Conservation (phyloP, 2,797 vertebrate genomes). For the Microchirus variegatus region DNA sequence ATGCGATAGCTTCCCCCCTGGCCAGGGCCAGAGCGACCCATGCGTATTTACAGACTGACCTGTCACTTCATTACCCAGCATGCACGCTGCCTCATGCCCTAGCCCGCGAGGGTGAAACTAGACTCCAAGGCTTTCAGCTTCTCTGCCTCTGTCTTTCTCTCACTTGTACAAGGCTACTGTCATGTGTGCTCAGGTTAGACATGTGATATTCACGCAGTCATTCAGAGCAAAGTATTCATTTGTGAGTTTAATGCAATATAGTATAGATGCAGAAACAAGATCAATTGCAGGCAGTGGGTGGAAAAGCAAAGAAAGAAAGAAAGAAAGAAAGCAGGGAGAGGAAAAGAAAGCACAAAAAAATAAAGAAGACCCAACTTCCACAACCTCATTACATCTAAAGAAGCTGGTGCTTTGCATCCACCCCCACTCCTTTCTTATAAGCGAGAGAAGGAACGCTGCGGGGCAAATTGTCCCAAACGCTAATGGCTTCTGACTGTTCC, state of each 20-base stretch:
- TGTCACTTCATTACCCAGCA: conserved; percentile 98
- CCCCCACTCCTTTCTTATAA: conserved; percentile 87
- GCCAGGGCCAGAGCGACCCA: conserved; percentile 89
- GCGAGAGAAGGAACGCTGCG: conserved; percentile 94
- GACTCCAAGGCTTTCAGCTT: conserved; percentile 72
- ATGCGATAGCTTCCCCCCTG: conserved; percentile 91
- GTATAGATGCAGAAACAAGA: conserved; percentile 26
- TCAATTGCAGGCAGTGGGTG: conserved; percentile 43
- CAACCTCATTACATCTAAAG: conserved; percentile 87
- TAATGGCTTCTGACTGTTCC: conserved; percentile 99
- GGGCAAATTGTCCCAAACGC: conserved; percentile 99
- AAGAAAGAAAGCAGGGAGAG: conserved; percentile 40
- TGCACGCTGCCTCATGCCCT: conserved; percentile 84
- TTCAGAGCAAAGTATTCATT: conserved; percentile 18
- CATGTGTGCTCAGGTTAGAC: conserved; percentile 39
- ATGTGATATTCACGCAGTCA: conserved; percentile 22
- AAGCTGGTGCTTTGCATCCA: conserved; percentile 82
- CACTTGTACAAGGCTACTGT: conserved; percentile 44
- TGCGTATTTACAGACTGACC: conserved; percentile 98
- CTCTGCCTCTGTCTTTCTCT: conserved; percentile 39
- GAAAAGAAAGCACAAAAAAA: conserved; percentile 64
- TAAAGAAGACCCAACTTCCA: conserved; percentile 80
- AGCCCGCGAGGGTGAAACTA: conserved; percentile 77
- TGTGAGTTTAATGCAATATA: conserved; percentile 8
- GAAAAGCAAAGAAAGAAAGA: conserved; percentile 38